Evolutionary conservation across 2,888 invertebrate species (phyloP).

Genomic region (Melipona beecheii): DNA sequence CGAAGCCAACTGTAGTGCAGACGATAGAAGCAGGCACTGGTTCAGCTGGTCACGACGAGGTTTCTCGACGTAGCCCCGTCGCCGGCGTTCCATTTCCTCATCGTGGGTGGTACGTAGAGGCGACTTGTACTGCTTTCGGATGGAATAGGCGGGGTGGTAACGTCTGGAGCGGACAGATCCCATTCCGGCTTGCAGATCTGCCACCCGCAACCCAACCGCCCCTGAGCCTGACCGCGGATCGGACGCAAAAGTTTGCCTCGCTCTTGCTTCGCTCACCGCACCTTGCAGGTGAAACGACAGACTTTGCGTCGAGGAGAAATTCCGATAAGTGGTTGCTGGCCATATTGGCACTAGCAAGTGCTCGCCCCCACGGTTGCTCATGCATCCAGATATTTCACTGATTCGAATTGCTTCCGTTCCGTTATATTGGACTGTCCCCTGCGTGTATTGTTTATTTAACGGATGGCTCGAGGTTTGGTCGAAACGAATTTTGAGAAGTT

Average conservation of each 20-base stretch:
- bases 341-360: conserved; percentile 52
- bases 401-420: neutral
- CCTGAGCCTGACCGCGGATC: conserved; percentile 78
- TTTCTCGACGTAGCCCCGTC: conserved; percentile 53
- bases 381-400: neutral
- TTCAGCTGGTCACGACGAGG: conserved; percentile 60
- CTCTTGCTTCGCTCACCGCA: conserved; percentile 70
- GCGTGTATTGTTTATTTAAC: neutral
- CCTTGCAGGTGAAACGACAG: conserved; percentile 80
- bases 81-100: conserved; percentile 62
- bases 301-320: conserved; percentile 64
- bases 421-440: neutral
- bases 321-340: conserved; percentile 53
- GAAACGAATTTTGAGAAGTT: neutral
- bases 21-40: conserved; percentile 29
- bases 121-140: conserved; percentile 68
- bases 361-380: conserved; percentile 1
- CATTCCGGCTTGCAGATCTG: conserved; percentile 83
- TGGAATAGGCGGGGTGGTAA: conserved; percentile 74
- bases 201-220: conserved; percentile 78
- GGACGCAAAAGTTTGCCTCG: conserved; percentile 77
- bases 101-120: conserved; percentile 67
- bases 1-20: neutral
- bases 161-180: conserved; percentile 84
- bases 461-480: neutral